These are phyloP conservation scores for Trinorchestia longiramus DNA, from an alignment of 1,140 invertebrate genomes.

Conservation along the genomic window DNA sequence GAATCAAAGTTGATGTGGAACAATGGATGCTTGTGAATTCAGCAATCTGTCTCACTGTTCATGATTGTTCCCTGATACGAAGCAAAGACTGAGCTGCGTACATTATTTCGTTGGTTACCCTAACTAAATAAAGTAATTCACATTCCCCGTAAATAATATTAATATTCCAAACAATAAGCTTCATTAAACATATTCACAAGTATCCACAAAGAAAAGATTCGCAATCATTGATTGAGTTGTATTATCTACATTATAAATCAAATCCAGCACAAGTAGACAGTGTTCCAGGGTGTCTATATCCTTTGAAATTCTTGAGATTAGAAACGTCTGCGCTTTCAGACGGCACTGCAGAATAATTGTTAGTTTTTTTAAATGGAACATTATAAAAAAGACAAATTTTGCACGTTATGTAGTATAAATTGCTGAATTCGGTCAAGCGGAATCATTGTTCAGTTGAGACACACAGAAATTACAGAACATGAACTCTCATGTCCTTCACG, in stretches of 20 bases:
- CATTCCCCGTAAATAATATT: not conserved
- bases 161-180: not conserved
- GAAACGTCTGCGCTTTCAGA: no score
- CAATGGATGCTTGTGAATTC: no score
- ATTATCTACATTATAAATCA: not conserved
- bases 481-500: not conserved
- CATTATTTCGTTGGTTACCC: not conserved
- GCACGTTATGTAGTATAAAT: no score
- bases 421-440: no score
- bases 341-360: no score
- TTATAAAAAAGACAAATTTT: no score
- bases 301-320: no score
- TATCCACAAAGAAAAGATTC: not conserved
- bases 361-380: no score
- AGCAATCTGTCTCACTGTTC: not conserved
- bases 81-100: no score
- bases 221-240: not conserved
- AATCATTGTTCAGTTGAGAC: no score
- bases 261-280: not conserved
- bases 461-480: no score
- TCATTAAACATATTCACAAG: not conserved
- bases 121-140: not conserved
- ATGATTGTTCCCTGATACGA: not conserved
- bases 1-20: not conserved
- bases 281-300: not conserved